Evolutionary conservation across 2,888 invertebrate species (phyloP).

Genomic region (Congeria kusceri): DNA sequence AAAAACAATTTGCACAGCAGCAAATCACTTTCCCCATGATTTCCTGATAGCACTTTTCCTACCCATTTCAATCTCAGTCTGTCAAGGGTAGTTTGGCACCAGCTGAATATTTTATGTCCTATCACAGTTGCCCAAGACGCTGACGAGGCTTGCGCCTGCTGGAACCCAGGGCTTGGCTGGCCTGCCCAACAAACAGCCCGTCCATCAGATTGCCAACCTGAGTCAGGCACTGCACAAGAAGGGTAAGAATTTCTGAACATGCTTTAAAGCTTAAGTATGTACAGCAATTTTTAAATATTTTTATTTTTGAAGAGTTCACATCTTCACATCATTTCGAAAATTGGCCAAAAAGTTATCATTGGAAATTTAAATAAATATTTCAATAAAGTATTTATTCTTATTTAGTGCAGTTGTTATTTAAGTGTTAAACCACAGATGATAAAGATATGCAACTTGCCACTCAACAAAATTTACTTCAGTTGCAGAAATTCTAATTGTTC

Average conservation of each 20-base stretch:
- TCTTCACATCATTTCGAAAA: background rate
- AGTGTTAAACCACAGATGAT: background rate
- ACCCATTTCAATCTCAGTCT: too few relatives aligned
- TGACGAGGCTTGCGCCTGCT: constrained; percentile 48
- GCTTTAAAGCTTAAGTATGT: background rate
- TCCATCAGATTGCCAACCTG: constrained; percentile 47
- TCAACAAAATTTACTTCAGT: too few relatives aligned
- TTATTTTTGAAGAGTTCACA: too few relatives aligned
- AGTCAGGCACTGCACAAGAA: constrained; percentile 49
- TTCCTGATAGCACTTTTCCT: too few relatives aligned
- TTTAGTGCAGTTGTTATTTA: background rate
- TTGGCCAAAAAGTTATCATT: background rate
- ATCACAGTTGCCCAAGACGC: constrained; percentile 40
- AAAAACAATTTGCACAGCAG: too few relatives aligned
- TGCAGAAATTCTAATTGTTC: too few relatives aligned
- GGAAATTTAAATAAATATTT: background rate
- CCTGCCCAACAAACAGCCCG: constrained; percentile 26
- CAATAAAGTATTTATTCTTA: background rate
- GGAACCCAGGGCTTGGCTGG: constrained; percentile 14
- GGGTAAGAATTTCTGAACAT: constrained; percentile 21
- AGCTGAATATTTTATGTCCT: too few relatives aligned
- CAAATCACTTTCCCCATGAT: too few relatives aligned
- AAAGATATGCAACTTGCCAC: too few relatives aligned
- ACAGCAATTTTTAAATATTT: too few relatives aligned
- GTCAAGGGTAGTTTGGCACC: too few relatives aligned